Percentiles rank a stretch among this genome's conserved stretches.
These are phyloP conservation scores for Eidolon helvum DNA, from an alignment of 2,113 vertebrate genomes.

Conservation along the genomic window DNA sequence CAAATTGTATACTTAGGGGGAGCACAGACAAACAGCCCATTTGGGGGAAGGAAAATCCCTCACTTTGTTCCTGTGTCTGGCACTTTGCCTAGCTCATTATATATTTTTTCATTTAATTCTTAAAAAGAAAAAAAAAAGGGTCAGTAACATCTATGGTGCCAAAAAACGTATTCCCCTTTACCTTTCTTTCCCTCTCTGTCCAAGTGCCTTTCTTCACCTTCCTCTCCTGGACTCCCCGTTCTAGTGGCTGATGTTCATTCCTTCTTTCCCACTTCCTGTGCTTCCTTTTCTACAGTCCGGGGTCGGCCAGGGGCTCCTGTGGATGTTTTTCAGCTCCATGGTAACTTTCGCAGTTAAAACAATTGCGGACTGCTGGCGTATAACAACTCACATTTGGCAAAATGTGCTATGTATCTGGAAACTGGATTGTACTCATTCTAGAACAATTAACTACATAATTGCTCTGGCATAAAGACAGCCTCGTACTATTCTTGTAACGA, in stretches of 20 bases:
- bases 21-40: background rate
- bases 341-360: conserved; percentile 22
- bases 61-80: background rate
- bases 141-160: background rate
- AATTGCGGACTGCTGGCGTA: conserved; percentile 40
- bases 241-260: fast-evolving
- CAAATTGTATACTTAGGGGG: background rate
- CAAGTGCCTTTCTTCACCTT: background rate
- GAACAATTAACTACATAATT: conserved; percentile 71
- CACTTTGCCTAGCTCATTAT: conserved; percentile 13
- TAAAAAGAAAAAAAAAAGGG: background rate
- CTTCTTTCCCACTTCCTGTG: background rate
- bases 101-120: conserved; percentile 44
- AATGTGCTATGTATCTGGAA: conserved; percentile 62
- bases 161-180: background rate
- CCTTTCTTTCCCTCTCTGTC: background rate
- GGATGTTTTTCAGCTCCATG: background rate
- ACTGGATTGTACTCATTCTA: conserved; percentile 67
- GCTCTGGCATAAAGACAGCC: conserved; percentile 53
- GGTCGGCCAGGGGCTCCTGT: background rate
- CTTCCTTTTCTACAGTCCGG: background rate
- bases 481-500: conserved; percentile 59
- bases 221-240: background rate
- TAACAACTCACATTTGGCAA: conserved; percentile 68
- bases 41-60: background rate